Conservation (phyloP, 2,888 invertebrate species). For the Drosophila picticornis region DNA sequence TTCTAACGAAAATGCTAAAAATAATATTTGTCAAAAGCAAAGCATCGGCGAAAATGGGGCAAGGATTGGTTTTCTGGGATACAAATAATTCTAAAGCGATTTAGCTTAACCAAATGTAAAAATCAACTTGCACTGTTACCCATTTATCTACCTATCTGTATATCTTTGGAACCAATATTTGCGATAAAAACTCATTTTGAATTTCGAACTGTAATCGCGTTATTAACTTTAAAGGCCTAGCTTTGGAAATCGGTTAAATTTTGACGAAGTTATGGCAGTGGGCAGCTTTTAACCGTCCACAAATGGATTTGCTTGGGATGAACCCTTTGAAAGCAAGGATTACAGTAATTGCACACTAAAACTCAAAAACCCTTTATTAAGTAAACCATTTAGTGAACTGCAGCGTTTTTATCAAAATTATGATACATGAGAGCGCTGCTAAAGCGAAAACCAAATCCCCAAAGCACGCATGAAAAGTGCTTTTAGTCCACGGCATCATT, state of each 20-base stretch:
- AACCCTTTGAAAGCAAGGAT: not conserved
- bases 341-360: not conserved
- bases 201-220: not conserved
- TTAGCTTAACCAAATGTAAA: not conserved
- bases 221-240: not conserved
- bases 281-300: not conserved
- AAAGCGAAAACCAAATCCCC: constrained; percentile 5
- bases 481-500: constrained; percentile 25
- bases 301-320: not conserved
- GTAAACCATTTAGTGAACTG: constrained; percentile 17
- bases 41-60: not conserved
- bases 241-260: not conserved
- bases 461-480: constrained; percentile 14
- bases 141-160: too few relatives aligned
- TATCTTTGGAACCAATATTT: not conserved
- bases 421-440: constrained; percentile 2
- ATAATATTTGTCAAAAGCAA: constrained; percentile 2
- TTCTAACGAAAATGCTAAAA: not conserved
- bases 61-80: not conserved
- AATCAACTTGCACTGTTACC: not conserved
- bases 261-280: not conserved
- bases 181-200: not conserved
- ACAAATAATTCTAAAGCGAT: not conserved
- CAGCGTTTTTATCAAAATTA: constrained; percentile 23
- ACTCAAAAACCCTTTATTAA: constrained; percentile 9